A percentile compares a stretch with the other conserved stretches of the same genome.
Conservation (phyloP, 2,888 invertebrate genomes). For the Helleia helle region DNA sequence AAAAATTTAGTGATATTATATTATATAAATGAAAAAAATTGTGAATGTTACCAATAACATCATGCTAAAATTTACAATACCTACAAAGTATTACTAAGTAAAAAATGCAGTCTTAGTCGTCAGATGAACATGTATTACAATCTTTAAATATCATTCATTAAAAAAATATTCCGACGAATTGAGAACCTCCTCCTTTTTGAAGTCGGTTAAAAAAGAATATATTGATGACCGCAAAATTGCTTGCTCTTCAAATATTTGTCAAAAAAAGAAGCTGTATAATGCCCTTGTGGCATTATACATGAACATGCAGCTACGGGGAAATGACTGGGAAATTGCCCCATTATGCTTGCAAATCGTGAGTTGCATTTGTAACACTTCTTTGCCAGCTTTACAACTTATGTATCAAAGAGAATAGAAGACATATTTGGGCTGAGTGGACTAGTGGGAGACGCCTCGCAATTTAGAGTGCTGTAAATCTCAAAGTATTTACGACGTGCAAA, state of each 20-base stretch:
- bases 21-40: too few relatives aligned
- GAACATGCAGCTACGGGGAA: conserved; percentile 59
- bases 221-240: conserved; percentile 16
- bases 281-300: conserved; percentile 61
- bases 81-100: too few relatives aligned
- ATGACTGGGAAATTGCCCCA: conserved; percentile 69
- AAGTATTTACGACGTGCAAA: neutral
- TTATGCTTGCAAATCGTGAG: conserved; percentile 66
- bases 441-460: conserved; percentile 4
- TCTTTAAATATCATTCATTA: too few relatives aligned
- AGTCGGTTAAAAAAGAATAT: neutral
- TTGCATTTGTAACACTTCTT: conserved; percentile 66
- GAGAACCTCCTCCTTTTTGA: too few relatives aligned
- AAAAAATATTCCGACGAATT: too few relatives aligned
- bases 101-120: too few relatives aligned
- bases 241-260: conserved; percentile 35
- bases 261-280: conserved; percentile 27
- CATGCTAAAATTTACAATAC: too few relatives aligned
- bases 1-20: too few relatives aligned
- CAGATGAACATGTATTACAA: too few relatives aligned
- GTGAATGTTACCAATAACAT: too few relatives aligned
- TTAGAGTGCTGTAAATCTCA: neutral
- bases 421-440: conserved; percentile 18
- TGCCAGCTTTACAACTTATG: conserved; percentile 51
- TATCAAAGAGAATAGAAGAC: conserved; percentile 26